Evolutionary conservation across 2,888 invertebrate species (phyloP), one percentile per base, ranked within the genome.

Genomic region (Pedicia rivosa): DNA sequence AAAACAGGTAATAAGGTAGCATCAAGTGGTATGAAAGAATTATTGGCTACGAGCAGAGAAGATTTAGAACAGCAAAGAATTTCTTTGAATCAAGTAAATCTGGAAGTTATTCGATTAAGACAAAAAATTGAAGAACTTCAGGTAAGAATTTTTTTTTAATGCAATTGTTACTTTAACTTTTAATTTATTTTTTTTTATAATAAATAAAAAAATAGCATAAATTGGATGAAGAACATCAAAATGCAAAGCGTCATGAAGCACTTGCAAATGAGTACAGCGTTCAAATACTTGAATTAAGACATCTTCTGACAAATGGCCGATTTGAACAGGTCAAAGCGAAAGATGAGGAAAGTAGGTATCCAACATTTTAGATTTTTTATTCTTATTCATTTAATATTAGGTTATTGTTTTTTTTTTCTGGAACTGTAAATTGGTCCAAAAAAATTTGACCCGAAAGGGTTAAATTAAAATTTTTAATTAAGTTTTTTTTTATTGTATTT

Each of bases 11-110:
- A 67, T 43, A 60, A 61, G 45, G 59, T 52, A 26, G 63, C 63
- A 9, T 54, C 67, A 1, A 65, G 68, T 37, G 65, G 67, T n/a
- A 53, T 74, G 36, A 72, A 74, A 47, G 62, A 63, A 33, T 53
- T 74, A 10, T 48, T 77, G 28, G 61, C 63, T 26, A 64, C 67
- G 37, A 64, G 70, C 8, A 63, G 72, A 20, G 64, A 67, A 36
- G 74, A 76, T 46, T 62, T 69, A n/a, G 71, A 58, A 30, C 50
- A 53, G 13, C 53, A 58, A 45, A 48, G 54, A 9, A 49, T 49
- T 32, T 48, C 47, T 17, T 51, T 53, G 9, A 45, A 50, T 7
- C 47, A 49, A 38, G 42, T 55, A 8, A 53, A 51, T 39, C 49
- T 48, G 36, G 60, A 61, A 40, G 44, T 59, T 28, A 41, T 51